Evolutionary conservation across 2,113 vertebrate species (phyloP).

Genomic region (Grallaria varia): DNA sequence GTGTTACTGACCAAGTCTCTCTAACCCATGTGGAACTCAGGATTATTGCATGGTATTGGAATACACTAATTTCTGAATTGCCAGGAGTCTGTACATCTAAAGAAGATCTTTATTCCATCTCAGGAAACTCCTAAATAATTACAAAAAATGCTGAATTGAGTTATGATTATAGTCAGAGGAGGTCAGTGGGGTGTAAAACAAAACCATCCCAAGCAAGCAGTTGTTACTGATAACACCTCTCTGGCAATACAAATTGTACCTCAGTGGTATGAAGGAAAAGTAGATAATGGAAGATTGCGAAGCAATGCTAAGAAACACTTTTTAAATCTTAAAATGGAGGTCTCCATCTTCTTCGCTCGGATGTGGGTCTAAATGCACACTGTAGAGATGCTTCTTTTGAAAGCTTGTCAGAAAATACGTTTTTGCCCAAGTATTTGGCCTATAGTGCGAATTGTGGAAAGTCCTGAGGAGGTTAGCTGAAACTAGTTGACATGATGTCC

Average conservation of each 20-base stretch:
- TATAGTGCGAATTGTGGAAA: not conserved
- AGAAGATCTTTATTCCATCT: not conserved
- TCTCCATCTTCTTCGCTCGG: not conserved
- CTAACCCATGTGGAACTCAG: not conserved
- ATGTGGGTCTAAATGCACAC: not conserved
- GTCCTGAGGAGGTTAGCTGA: not conserved
- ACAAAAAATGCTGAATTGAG: not conserved
- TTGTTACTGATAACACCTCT: not conserved
- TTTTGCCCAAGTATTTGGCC: not conserved
- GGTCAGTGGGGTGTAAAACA: not conserved
- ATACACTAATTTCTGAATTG: not conserved
- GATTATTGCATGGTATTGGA: not conserved
- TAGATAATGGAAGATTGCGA: not conserved
- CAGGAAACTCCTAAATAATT: not conserved
- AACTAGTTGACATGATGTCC: accelerated
- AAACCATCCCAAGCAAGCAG: not conserved
- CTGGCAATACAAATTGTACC: not conserved
- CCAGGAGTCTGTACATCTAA: not conserved
- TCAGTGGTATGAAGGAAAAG: not conserved
- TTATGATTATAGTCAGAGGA: not conserved
- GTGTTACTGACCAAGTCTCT: not conserved
- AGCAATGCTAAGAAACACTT: not conserved
- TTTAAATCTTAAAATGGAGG: not conserved
- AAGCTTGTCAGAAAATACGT: not conserved
- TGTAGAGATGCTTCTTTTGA: not conserved